Percentiles rank a stretch among this genome's conserved stretches.
Conservation (phyloP, 2,888 invertebrate genomes). For the Eumerus sabulonum region DNA sequence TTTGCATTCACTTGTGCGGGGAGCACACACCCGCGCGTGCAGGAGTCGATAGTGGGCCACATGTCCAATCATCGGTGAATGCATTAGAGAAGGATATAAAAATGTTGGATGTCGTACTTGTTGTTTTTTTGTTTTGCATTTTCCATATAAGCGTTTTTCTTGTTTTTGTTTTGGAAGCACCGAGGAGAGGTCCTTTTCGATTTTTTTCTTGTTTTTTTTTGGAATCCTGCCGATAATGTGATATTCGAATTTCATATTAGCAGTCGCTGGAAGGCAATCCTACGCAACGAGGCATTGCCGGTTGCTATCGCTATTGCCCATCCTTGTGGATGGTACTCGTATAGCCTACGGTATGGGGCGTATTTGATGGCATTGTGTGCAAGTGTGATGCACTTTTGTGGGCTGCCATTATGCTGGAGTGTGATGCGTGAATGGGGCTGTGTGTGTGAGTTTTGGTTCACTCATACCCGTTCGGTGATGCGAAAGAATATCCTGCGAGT, state of each 20-base stretch:
- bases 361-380: neutral
- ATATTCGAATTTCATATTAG: conserved; percentile 69
- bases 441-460: conserved; percentile 54
- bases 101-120: conserved; percentile 50
- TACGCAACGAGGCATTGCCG: conserved; percentile 48
- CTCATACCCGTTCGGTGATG: conserved; percentile 34
- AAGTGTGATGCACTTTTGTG: conserved; percentile 65
- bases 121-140: conserved; percentile 42
- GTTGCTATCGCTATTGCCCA: too few relatives aligned
- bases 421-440: conserved; percentile 64
- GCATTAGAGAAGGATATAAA: conserved; percentile 69
- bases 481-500: conserved; percentile 46
- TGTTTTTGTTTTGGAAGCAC: conserved; percentile 55
- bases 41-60: conserved; percentile 58
- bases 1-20: conserved; percentile 52
- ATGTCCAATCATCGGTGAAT: conserved; percentile 68
- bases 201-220: conserved; percentile 56
- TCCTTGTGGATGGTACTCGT: conserved; percentile 11
- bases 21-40: conserved; percentile 41
- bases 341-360: too few relatives aligned
- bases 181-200: conserved; percentile 59
- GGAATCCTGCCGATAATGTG: conserved; percentile 70
- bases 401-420: conserved; percentile 58
- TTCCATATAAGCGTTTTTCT: conserved; percentile 57
- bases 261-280: conserved; percentile 65